Conservation (phyloP, 2,797 vertebrate species). For the Sphenopsis melanotis region DNA sequence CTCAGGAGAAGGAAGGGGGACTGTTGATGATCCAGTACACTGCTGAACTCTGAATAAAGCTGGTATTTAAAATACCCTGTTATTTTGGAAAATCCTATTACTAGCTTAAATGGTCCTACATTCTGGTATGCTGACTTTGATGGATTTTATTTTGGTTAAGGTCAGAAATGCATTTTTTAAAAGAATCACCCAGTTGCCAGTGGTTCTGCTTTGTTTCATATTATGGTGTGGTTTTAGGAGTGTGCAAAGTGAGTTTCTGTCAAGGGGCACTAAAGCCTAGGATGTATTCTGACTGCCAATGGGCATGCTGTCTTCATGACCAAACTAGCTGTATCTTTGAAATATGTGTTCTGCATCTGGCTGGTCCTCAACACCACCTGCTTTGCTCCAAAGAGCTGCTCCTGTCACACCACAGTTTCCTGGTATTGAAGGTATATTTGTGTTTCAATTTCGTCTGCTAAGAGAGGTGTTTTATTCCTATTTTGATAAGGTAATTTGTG, state of each 20-base stretch:
- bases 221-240: not conserved
- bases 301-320: not conserved
- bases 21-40: not conserved
- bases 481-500: not conserved
- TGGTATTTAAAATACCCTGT: not conserved
- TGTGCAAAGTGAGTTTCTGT: not conserved
- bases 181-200: not conserved
- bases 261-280: not conserved
- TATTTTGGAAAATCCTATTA: not conserved
- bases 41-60: not conserved
- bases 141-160: not conserved
- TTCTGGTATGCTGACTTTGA: not conserved
- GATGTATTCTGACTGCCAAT: not conserved
- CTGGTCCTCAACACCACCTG: not conserved
- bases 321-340: not conserved
- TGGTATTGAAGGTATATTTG: not conserved
- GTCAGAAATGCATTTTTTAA: not conserved
- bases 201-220: not conserved
- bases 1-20: not conserved
- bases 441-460: not conserved
- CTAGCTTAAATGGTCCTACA: not conserved
- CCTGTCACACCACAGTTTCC: not conserved
- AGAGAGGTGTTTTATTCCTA: not conserved
- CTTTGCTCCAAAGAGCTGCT: not conserved
- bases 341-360: accelerated